Evolutionary conservation across 2,113 vertebrate species (phyloP), one percentile per base, ranked within the genome.

Genomic region (Rana temporaria): DNA sequence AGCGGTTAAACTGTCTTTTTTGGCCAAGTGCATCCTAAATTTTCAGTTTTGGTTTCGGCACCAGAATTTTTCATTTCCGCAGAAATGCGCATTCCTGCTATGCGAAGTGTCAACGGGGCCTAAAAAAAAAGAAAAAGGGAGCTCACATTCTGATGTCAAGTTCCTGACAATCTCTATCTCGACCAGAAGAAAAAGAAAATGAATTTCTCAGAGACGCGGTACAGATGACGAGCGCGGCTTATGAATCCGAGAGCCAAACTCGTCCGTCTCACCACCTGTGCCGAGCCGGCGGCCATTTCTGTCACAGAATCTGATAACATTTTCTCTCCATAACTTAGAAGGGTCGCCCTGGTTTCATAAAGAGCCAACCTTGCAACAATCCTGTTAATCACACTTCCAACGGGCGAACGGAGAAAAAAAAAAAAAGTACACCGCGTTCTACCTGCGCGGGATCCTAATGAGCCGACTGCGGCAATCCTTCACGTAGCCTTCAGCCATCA

Each of bases 271-370:
- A 22, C 6, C n/a, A 57, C 65, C 65, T 79, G 63, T 20, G 66
- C 64, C n/a, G 38, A 59, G 65, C 76, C 63, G 22, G 18, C 52
- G 53, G 64, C 65, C 48, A 59, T 68, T 68, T 19, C 15, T 79
- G 26, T 59, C 65, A 79, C 63, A 2, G 65, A 57, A 57, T 78
- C 60, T 64, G 60, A 78, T 79, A 42, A 69, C 3, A 17, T 42
- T 79, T 38, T 68, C 22, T 67, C 42, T 59, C 60, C 32, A n/a
- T 34, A 79, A 68, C 52, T 66, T 57, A 79, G 52, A 65, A 79
- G 38, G 69, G 72, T 69, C 69, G 52, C 63, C 77, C 77, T 68
- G 69, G 65, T 79, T 79, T 68, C 53, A 42, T 57, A 79, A 79
- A 22, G 77, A 59, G 26, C 48, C 22, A 34, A 22, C 19, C 59